Percentiles rank a stretch among this genome's conserved stretches.
Evolutionary conservation across 2,113 vertebrate species (phyloP).

Genomic region (Amblyornis subalaris): DNA sequence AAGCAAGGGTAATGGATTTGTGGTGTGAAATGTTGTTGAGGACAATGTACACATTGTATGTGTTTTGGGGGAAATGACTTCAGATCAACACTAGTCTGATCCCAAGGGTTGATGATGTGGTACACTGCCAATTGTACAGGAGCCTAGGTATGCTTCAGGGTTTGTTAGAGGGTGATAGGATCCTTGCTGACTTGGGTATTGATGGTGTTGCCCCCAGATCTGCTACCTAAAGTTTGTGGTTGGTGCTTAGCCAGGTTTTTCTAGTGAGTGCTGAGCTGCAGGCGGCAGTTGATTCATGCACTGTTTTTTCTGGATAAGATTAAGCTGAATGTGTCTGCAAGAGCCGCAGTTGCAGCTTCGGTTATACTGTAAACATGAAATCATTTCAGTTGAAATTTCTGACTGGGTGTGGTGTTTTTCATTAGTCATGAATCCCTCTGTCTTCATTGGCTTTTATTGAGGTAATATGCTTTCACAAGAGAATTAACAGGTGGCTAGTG

Average conservation of each 20-base stretch:
- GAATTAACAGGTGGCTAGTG: not conserved
- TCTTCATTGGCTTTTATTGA: not conserved
- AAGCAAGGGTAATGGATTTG: not conserved
- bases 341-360: not conserved
- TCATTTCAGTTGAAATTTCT: not conserved
- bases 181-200: not conserved
- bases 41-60: not conserved
- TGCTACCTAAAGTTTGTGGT: not conserved
- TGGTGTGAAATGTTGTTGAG: not conserved
- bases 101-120: accelerated
- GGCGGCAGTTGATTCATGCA: not conserved
- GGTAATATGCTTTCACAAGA: not conserved
- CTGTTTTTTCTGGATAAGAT: not conserved
- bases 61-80: not conserved
- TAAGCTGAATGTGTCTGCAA: not conserved
- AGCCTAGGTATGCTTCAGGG: not conserved
- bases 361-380: not conserved
- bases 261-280: not conserved
- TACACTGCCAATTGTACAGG: not conserved
- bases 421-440: not conserved
- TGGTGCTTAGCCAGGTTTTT: not conserved
- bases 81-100: not conserved
- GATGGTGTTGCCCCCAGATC: not conserved
- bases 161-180: not conserved
- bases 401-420: constrained; percentile 11